Conservation (phyloP, 2,797 vertebrate species). For the Garrulus glandarius region DNA sequence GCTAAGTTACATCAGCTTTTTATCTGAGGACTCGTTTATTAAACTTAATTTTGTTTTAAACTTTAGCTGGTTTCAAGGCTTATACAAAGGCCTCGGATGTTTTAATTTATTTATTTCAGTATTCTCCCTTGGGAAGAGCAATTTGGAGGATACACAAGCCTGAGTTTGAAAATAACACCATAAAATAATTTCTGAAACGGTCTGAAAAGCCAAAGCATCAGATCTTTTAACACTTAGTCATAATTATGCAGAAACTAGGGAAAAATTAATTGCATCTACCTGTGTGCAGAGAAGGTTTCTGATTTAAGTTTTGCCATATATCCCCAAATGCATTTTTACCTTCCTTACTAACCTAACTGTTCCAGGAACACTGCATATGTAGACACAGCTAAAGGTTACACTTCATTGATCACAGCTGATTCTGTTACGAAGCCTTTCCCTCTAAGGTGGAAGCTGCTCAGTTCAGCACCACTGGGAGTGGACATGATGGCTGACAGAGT, state of each 20-base stretch:
- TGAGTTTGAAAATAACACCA: background rate
- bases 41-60: background rate
- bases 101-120: background rate
- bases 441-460: background rate
- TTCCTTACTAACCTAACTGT: background rate
- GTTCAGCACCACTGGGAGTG: background rate
- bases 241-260: background rate
- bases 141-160: background rate
- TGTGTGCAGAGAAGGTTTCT: background rate
- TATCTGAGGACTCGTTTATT: background rate
- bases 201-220: background rate
- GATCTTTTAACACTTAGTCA: background rate
- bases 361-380: background rate
- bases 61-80: background rate
- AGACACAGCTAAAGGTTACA: background rate
- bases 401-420: background rate
- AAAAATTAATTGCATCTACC: background rate
- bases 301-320: background rate
- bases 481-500: background rate
- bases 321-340: background rate
- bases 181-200: background rate
- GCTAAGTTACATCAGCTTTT: background rate
- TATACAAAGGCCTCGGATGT: background rate
- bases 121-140: background rate
- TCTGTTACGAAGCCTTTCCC: background rate